A percentile compares a stretch with the other conserved stretches of the same genome.
Conservation (phyloP, 92 coral and sea anemone species). For the Phenganax stokvisi region DNA sequence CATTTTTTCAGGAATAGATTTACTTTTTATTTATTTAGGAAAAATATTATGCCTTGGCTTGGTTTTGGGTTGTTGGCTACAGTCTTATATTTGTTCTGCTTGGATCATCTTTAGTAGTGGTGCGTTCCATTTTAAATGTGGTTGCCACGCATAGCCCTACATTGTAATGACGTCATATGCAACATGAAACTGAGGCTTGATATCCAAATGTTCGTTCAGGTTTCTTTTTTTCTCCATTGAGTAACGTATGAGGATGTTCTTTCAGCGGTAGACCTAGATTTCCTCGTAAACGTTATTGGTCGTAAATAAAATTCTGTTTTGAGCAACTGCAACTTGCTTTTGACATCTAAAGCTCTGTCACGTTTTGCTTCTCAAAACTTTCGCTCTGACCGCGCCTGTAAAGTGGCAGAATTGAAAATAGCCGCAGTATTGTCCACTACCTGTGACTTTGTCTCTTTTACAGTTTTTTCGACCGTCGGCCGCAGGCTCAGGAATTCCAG, state of each 20-base stretch:
- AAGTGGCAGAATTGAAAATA: too few relatives aligned
- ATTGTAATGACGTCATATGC: background rate
- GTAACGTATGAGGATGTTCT: too few relatives aligned
- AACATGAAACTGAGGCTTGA: background rate
- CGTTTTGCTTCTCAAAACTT: too few relatives aligned
- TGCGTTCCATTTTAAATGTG: constrained; percentile 20
- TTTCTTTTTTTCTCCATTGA: too few relatives aligned
- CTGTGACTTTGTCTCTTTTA: background rate
- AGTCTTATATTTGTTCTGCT: constrained; percentile 80
- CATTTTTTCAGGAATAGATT: background rate
- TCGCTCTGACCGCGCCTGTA: too few relatives aligned
- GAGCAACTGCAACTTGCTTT: too few relatives aligned
- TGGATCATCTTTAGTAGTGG: constrained; percentile 91
- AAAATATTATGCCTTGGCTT: constrained; percentile 70
- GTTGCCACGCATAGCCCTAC: background rate
- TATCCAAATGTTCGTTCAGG: too few relatives aligned
- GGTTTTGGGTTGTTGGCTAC: constrained; percentile 95
- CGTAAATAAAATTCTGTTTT: too few relatives aligned
- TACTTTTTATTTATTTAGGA: constrained; percentile 45
- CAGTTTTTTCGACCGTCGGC: constrained; percentile 93
- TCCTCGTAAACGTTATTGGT: too few relatives aligned
- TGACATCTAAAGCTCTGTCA: too few relatives aligned
- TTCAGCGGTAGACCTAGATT: too few relatives aligned
- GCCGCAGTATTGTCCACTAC: too few relatives aligned
- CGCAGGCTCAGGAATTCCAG: constrained; percentile 94